Percentiles rank a stretch among this genome's conserved stretches.
These are phyloP conservation scores for Erynnis tages DNA, from an alignment of 2,888 invertebrate genomes.

Conservation along the genomic window DNA sequence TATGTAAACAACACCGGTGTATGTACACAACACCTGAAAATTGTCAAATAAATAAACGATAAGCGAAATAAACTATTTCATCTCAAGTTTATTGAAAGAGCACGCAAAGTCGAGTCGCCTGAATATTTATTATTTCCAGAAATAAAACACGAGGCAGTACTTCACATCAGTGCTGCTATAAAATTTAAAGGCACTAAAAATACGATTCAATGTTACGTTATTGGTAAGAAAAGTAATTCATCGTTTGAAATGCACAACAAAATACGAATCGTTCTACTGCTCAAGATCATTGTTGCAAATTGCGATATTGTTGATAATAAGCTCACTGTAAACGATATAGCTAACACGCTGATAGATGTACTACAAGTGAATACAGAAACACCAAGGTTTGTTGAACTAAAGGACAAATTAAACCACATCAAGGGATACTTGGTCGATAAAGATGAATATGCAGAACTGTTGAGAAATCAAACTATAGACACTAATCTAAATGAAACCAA, in stretches of 20 bases:
- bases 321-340: constrained; percentile 38
- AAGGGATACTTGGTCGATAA: constrained; percentile 51
- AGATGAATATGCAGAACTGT: constrained; percentile 42
- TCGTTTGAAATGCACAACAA: constrained; percentile 15
- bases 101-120: constrained; percentile 8
- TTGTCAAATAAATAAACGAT: too few relatives aligned
- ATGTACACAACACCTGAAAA: too few relatives aligned
- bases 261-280: constrained; percentile 10
- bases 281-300: constrained; percentile 8
- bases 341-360: constrained; percentile 38
- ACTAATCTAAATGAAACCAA: constrained; percentile 54
- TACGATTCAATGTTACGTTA: constrained; percentile 11
- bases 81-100: constrained; percentile 1
- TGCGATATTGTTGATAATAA: constrained; percentile 28
- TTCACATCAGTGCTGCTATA: constrained; percentile 32
- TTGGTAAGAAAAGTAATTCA: constrained; percentile 21
- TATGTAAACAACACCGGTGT: too few relatives aligned
- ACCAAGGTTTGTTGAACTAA: constrained; percentile 50
- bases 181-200: constrained; percentile 37
- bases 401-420: constrained; percentile 52
- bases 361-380: constrained; percentile 36
- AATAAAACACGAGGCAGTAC: constrained; percentile 34
- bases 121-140: constrained; percentile 33
- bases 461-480: constrained; percentile 48
- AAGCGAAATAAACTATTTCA: not conserved